These are phyloP conservation scores for Blomia tropicalis DNA, from an alignment of 2,888 invertebrate genomes.

Conservation along the genomic window DNA sequence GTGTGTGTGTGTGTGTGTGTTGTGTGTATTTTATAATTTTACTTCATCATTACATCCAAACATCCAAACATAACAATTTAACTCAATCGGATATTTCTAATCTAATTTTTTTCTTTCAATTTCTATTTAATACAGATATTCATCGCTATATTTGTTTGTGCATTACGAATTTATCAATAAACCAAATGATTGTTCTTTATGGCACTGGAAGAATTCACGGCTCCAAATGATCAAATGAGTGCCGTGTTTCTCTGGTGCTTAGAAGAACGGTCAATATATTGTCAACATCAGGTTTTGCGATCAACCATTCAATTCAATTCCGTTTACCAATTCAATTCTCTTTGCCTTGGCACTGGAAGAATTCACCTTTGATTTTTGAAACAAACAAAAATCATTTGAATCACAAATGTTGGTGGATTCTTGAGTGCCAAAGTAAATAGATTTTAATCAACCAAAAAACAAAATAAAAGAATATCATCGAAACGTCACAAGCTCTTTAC, in stretches of 20 bases:
- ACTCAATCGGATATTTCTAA: too few species aligned
- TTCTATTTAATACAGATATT: too few species aligned
- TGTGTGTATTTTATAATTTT: too few species aligned
- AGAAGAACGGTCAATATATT: conserved; percentile 28
- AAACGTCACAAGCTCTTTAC: conserved; percentile 4
- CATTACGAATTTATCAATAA: too few species aligned
- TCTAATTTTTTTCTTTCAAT: too few species aligned
- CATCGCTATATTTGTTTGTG: too few species aligned
- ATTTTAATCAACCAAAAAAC: conserved; percentile 14
- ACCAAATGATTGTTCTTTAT: conserved; percentile 33
- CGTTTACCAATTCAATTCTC: conserved; percentile 13
- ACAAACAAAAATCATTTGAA: too few species aligned
- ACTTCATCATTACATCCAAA: too few species aligned
- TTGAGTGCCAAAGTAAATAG: conserved; percentile 48
- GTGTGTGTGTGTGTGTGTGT: too few species aligned
- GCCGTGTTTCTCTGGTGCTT: conserved; percentile 37
- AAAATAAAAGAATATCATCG: not conserved
- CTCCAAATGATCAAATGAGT: conserved; percentile 22
- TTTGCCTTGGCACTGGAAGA: conserved; percentile 51
- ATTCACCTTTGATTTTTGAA: conserved; percentile 47
- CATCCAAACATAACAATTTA: too few species aligned
- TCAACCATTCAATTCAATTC: not conserved
- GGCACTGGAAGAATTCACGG: conserved; percentile 38
- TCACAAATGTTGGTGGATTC: conserved; percentile 47
- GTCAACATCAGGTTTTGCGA: not conserved